Base-by-base conservation (phyloP, 2,888 invertebrate species). In the Megastigmus dorsalis region DNA sequence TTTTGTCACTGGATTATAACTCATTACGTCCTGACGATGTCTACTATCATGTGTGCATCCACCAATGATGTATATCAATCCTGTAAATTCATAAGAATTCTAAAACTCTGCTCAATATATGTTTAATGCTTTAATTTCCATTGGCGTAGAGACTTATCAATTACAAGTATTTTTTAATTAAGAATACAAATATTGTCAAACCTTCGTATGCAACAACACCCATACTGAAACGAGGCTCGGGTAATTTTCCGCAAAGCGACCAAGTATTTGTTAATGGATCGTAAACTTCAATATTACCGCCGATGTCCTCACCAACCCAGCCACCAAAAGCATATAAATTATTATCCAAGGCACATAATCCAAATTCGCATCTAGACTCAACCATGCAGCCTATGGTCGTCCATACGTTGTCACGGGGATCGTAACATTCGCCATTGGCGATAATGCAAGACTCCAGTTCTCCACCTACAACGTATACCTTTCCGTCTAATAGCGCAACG, bases 301-400 rank as follows among this genome's bases (percentile, higher is more conserved):
- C 96, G 86, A 97, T 95, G 85, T 96, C 96, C 76, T 95, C 94
- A 0, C 97, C 97, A 36, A 97, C 93, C 97, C 97, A 97, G 3
- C 97, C 97, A 50, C 97, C 97, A 81, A 97, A 93, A 0, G 96
- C 97, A 85, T 95, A 96, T 74, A 97, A 89, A 82, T 92, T 92
- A 30, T 95, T 95, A 80, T 95, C 93, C 88, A 95, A 91, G 13
- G 95, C 94, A 83, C 95, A 95, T 77, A 97, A 89, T 1, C 97
- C 97, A 85, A 97, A 95, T 87, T 96, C 97, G 88, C 96, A 97
- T 23, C 97, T 91, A 0, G 95, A 94, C 80, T 95, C 94, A 77
- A 93, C 92, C 94, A 95, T 95, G 69, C 85, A 86, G 1, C 87
- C 85, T 52, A 88, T 86, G 30, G 85, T 79, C 13, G 86, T 88